These are phyloP conservation scores for Ips nitidus DNA, from an alignment of 1,140 invertebrate species.

Conservation along the genomic window DNA sequence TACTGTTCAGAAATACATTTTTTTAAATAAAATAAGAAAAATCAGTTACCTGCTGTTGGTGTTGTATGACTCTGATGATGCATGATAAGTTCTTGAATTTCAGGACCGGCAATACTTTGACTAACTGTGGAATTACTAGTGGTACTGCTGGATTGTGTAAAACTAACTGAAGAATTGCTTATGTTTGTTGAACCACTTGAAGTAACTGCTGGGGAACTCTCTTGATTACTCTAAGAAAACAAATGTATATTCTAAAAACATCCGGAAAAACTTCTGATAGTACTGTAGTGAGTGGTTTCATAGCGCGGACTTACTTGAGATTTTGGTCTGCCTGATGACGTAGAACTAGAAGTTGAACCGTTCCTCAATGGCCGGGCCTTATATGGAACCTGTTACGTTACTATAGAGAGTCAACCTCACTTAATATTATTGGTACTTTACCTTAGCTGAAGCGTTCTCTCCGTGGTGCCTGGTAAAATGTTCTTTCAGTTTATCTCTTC, in stretches of 20 bases:
- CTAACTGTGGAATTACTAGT: slow-evolving; percentile 39
- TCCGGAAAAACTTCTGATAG: background rate
- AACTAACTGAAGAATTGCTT: slow-evolving; percentile 39
- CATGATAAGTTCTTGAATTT: slow-evolving; percentile 52
- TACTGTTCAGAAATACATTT: too few species aligned
- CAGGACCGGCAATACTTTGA: slow-evolving; percentile 46
- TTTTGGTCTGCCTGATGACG: slow-evolving; percentile 35
- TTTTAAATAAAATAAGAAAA: too few species aligned
- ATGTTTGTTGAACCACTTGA: slow-evolving; percentile 31
- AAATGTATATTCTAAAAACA: slow-evolving; percentile 8
- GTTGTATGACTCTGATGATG: slow-evolving; percentile 50
- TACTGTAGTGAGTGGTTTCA: background rate
- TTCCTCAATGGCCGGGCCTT: slow-evolving; percentile 54
- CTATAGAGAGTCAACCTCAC: slow-evolving; percentile 2
- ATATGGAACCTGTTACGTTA: slow-evolving; percentile 48
- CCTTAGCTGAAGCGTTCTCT: slow-evolving; percentile 57
- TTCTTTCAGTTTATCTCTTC: slow-evolving; percentile 70
- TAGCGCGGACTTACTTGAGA: slow-evolving; percentile 32
- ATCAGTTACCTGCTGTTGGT: slow-evolving; percentile 35
- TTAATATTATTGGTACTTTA: slow-evolving; percentile 7
- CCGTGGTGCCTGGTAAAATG: slow-evolving; percentile 66
- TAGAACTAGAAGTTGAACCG: slow-evolving; percentile 28
- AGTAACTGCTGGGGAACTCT: slow-evolving; percentile 25
- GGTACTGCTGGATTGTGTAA: slow-evolving; percentile 40
- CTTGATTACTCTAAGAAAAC: slow-evolving; percentile 35